Percentiles rank a stretch among this genome's conserved stretches.
Conservation (phyloP, 2,797 vertebrate species). For the Pithecia hirsuta region DNA sequence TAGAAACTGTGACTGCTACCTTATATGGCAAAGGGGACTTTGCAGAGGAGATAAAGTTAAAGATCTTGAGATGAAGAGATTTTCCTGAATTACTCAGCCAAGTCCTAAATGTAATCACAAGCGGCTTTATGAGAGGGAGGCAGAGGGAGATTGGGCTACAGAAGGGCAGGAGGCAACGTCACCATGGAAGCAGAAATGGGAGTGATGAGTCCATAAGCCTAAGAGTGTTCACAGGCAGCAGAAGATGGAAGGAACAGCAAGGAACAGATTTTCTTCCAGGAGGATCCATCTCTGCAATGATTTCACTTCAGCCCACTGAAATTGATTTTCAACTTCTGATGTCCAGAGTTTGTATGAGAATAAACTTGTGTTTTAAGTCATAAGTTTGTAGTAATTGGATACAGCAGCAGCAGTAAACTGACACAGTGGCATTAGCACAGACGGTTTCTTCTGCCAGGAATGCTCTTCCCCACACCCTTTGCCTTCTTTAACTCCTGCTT, state of each 20-base stretch:
- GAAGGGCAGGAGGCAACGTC: neutral
- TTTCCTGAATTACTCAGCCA: neutral
- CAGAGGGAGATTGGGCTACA: neutral
- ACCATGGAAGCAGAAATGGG: neutral
- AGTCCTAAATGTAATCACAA: neutral
- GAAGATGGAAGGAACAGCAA: neutral
- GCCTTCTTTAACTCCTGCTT: neutral
- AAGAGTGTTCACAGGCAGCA: neutral
- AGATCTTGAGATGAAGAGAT: neutral
- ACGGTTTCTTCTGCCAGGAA: neutral
- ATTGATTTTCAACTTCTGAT: neutral
- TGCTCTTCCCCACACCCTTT: neutral
- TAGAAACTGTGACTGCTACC: neutral
- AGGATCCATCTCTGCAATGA: neutral
- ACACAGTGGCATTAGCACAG: neutral
- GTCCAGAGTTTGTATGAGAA: neutral
- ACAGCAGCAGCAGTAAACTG: neutral
- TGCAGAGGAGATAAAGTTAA: neutral
- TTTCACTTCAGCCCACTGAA: neutral
- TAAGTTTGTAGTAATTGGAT: neutral
- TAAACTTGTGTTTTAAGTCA: neutral
- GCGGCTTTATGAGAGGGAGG: neutral
- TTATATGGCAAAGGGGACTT: neutral
- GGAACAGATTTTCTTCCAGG: neutral
- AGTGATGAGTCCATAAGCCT: neutral